These are phyloP conservation scores for Oithona nana DNA, from an alignment of 2,888 invertebrate species.

Conservation along the genomic window DNA sequence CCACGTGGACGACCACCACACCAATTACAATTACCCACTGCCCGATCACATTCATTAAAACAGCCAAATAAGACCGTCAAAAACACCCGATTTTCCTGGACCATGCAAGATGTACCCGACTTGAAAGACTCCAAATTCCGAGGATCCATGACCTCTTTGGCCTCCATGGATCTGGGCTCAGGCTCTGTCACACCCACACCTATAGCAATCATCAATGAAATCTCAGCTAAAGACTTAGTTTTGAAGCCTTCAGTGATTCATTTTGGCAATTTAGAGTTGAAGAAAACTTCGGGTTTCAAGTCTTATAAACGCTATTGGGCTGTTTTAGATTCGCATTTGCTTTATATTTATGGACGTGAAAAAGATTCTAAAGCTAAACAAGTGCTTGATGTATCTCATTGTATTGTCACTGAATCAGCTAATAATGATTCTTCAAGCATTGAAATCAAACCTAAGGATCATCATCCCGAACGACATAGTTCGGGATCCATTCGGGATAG, in stretches of 20 bases:
- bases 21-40: neutral
- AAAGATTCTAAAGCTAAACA: neutral
- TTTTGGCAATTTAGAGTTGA: neutral
- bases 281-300: conserved; percentile 3
- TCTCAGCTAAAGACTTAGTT: neutral
- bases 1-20: neutral
- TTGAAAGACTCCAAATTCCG: neutral
- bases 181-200: neutral
- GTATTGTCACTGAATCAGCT: neutral
- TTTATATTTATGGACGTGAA: neutral
- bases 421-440: neutral
- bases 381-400: neutral
- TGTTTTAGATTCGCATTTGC: neutral
- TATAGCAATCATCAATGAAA: neutral
- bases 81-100: neutral
- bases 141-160: neutral
- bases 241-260: neutral
- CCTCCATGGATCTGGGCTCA: neutral
- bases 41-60: neutral
- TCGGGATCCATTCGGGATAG: neutral
- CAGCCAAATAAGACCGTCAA: neutral
- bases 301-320: neutral
- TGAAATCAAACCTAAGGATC: neutral
- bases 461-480: neutral
- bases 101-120: neutral